Conservation (phyloP, 2,113 vertebrate genomes). For the Tursiops truncatus region DNA sequence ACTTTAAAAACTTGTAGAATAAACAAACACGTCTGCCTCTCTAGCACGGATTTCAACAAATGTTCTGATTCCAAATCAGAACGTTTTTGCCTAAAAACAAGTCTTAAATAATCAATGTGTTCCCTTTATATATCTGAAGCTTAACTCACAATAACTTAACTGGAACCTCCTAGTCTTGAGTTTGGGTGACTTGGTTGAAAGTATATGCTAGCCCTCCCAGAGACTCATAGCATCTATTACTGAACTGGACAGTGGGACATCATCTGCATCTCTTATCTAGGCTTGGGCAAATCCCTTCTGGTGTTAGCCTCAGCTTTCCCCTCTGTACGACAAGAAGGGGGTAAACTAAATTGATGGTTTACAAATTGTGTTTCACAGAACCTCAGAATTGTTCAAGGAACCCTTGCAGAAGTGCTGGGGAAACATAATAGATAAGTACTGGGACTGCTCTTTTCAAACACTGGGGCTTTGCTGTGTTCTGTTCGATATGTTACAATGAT, state of each 20-base stretch:
- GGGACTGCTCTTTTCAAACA: no score
- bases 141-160: background rate
- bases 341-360: background rate
- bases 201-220: background rate
- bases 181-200: background rate
- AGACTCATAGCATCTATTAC: background rate
- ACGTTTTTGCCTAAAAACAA: background rate
- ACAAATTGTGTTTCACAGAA: background rate
- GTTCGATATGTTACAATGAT: background rate
- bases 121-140: background rate
- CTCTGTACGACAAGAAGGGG: background rate
- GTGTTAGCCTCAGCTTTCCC: background rate
- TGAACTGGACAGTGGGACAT: background rate
- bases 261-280: background rate
- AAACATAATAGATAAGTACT: background rate
- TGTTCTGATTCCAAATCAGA: background rate
- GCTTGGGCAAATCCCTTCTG: background rate
- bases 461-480: background rate
- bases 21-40: conserved; percentile 36
- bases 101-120: background rate
- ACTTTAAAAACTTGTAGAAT: background rate
- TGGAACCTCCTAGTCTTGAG: background rate
- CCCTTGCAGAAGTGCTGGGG: background rate
- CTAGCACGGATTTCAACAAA: background rate
- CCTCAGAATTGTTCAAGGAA: background rate